phyloP scores from a whole-genome alignment of 2,888 invertebrate genomes.

The Archips xylosteana region DNA sequence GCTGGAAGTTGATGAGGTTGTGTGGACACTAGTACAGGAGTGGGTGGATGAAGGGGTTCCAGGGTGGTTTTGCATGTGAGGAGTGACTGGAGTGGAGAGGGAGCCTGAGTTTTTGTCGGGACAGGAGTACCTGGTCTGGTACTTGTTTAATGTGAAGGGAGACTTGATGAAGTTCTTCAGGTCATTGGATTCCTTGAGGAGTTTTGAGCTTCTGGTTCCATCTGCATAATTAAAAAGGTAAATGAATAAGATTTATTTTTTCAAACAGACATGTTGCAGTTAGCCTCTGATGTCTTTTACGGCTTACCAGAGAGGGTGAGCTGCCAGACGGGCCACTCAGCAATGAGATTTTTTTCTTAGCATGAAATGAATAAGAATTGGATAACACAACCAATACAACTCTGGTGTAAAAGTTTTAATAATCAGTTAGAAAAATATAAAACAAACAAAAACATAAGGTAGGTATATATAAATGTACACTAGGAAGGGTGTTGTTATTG shows the following conservation, averaged over 20 bases:
- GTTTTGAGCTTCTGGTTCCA: slow-evolving; percentile 68
- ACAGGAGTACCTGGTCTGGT: slow-evolving; percentile 69
- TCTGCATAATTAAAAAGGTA: slow-evolving; percentile 52
- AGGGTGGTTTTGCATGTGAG: slow-evolving; percentile 73
- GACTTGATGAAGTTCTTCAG: slow-evolving; percentile 80
- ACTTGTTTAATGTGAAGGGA: slow-evolving; percentile 79
- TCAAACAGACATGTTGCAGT: too few relatives aligned
- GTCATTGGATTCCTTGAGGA: slow-evolving; percentile 68
- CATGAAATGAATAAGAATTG: too few relatives aligned
- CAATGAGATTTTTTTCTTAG: too few relatives aligned
- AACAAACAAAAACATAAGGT: too few relatives aligned
- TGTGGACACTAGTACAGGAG: slow-evolving; percentile 74
- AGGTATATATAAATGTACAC: background rate
- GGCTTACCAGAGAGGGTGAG: too few relatives aligned
- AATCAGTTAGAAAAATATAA: too few relatives aligned
- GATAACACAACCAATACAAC: too few relatives aligned
- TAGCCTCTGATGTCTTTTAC: too few relatives aligned
- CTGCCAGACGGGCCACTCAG: too few relatives aligned
- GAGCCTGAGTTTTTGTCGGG: slow-evolving; percentile 70
- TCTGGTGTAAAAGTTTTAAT: too few relatives aligned
- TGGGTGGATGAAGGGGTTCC: slow-evolving; percentile 77
- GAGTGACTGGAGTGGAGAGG: slow-evolving; percentile 74
- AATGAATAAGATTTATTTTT: too few relatives aligned
- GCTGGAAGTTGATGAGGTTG: slow-evolving; percentile 77
- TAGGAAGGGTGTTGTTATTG: background rate